phyloP scores from a whole-genome alignment of 2,888 invertebrate species.

The Nephrotoma appendiculata region DNA sequence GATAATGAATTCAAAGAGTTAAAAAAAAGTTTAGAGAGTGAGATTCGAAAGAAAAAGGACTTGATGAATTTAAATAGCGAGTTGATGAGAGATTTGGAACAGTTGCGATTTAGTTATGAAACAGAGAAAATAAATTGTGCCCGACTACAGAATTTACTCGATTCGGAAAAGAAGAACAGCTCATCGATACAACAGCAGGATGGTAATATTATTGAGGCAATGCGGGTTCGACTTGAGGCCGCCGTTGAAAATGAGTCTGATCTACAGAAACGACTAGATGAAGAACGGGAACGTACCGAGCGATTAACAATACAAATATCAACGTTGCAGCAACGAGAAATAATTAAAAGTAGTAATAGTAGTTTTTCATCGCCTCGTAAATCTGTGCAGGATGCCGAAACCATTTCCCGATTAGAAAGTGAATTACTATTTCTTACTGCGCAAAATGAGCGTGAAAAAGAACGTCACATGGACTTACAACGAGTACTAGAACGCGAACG shows the following conservation, averaged over 20 bases:
- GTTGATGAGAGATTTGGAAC: conserved; percentile 23
- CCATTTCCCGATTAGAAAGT: conserved; percentile 34
- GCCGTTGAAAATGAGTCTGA: conserved; percentile 48
- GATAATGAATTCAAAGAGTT: conserved; percentile 27
- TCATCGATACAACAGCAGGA: conserved; percentile 45
- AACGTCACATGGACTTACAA: conserved; percentile 33
- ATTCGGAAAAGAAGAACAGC: conserved; percentile 42
- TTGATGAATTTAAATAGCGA: conserved; percentile 13
- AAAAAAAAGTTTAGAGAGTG: conserved; percentile 21
- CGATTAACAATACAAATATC: conserved; percentile 33
- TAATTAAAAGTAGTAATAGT: conserved; percentile 22
- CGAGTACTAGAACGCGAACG: conserved; percentile 32
- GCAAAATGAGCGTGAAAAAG: conserved; percentile 38
- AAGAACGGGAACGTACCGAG: conserved; percentile 37
- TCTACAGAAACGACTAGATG: conserved; percentile 42
- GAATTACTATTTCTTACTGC: conserved; percentile 37
- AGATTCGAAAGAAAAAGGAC: conserved; percentile 23
- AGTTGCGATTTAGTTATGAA: conserved; percentile 35
- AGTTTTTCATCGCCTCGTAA: conserved; percentile 29
- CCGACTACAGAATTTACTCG: conserved; percentile 40
- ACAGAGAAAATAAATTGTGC: conserved; percentile 38
- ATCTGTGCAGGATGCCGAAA: conserved; percentile 27
- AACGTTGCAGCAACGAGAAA: conserved; percentile 26
- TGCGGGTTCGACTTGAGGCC: conserved; percentile 47
- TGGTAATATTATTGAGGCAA: conserved; percentile 47